Evolutionary conservation across 1,140 invertebrate genomes (phyloP).

Genomic region (Bombus haemorrhoidalis): DNA sequence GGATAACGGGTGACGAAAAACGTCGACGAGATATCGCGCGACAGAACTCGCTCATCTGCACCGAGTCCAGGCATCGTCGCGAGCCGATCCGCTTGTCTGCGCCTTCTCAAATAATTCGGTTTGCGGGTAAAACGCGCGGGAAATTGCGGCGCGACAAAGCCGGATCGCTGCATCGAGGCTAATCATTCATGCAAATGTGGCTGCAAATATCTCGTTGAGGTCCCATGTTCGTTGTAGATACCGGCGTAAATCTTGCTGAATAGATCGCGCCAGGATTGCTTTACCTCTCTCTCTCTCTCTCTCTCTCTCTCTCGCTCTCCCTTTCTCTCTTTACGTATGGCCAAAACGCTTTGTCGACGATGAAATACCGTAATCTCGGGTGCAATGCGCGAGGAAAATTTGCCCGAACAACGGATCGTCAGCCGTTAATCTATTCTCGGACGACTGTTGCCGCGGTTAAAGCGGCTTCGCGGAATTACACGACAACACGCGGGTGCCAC

Average conservation of each 20-base stretch:
- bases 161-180: neutral
- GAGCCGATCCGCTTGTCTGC: neutral
- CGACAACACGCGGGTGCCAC: neutral
- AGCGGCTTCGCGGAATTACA: conserved; percentile 5
- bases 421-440: conserved; percentile 2
- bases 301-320: neutral
- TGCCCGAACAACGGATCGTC: conserved; percentile 15
- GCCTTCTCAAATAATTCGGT: neutral
- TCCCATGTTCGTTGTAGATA: conserved; percentile 27
- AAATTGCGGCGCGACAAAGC: neutral
- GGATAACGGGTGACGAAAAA: too few relatives aligned
- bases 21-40: too few relatives aligned
- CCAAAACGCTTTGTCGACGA: conserved; percentile 32
- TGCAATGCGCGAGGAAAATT: conserved; percentile 33
- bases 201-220: conserved; percentile 38
- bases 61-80: too few relatives aligned
- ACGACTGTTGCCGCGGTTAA: conserved; percentile 6
- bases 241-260: conserved; percentile 48
- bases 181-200: conserved; percentile 34
- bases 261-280: conserved; percentile 33
- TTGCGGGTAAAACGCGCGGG: neutral
- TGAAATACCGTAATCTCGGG: conserved; percentile 42
- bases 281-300: too few relatives aligned
- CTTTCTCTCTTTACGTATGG: neutral
- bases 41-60: neutral